A percentile compares a stretch with the other conserved stretches of the same genome.
Evolutionary conservation across 1,140 invertebrate genomes (phyloP).

Genomic region (Mycetomoellerius zeteki): DNA sequence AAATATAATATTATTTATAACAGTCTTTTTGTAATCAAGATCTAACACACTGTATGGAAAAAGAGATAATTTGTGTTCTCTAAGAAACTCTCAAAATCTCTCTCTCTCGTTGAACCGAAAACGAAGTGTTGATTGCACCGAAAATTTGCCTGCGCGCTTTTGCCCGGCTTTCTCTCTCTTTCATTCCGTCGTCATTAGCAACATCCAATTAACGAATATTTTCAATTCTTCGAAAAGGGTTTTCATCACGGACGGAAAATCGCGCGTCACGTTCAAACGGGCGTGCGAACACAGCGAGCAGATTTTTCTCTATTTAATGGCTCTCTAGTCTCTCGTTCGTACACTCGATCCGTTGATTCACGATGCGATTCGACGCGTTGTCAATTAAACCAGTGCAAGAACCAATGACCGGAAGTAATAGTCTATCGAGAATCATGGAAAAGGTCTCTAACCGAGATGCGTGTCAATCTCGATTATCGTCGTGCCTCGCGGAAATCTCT

Average conservation of each 20-base stretch:
- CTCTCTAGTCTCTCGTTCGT: slow-evolving; percentile 36
- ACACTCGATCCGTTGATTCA: slow-evolving; percentile 17
- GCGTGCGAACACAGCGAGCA: background rate
- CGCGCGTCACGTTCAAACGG: slow-evolving; percentile 28
- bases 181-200: slow-evolving; percentile 42
- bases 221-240: slow-evolving; percentile 37
- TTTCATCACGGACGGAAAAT: slow-evolving; percentile 54
- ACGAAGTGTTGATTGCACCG: slow-evolving; percentile 24
- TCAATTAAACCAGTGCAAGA: slow-evolving; percentile 55
- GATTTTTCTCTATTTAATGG: slow-evolving; percentile 43
- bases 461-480: background rate
- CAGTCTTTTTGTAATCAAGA: slow-evolving; percentile 7
- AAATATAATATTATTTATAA: background rate
- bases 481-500: background rate
- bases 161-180: background rate
- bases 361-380: slow-evolving; percentile 36
- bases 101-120: slow-evolving; percentile 9
- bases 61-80: slow-evolving; percentile 12
- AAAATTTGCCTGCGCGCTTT: background rate
- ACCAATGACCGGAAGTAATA: slow-evolving; percentile 63
- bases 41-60: background rate
- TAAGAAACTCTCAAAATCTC: slow-evolving; percentile 4
- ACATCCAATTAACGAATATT: slow-evolving; percentile 64
- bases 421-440: slow-evolving; percentile 38
- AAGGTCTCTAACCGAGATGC: slow-evolving; percentile 30